phyloP scores from a whole-genome alignment of 1,140 invertebrate species.

The Bilobella aurantiaca region DNA sequence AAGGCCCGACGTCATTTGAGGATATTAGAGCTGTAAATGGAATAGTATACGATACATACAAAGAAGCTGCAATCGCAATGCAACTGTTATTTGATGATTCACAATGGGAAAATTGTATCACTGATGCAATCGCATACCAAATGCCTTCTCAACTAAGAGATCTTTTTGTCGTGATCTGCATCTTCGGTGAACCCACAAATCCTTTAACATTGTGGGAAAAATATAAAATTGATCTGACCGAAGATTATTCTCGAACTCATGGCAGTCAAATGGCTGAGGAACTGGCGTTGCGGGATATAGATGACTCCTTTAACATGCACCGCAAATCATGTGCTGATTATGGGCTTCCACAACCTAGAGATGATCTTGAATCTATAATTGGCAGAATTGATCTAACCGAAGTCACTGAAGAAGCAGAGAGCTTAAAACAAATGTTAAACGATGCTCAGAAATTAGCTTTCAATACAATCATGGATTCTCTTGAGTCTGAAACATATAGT shows the following conservation, averaged over 20 bases:
- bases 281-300: constrained; percentile 4
- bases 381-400: background rate
- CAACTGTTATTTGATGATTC: constrained; percentile 30
- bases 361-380: constrained; percentile 1
- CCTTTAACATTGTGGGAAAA: constrained; percentile 25
- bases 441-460: background rate
- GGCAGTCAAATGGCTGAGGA: background rate
- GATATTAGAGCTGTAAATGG: constrained; percentile 22
- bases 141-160: constrained; percentile 29
- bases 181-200: constrained; percentile 17
- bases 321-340: constrained; percentile 8
- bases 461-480: too few species aligned
- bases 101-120: constrained; percentile 29
- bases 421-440: background rate
- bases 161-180: constrained; percentile 36
- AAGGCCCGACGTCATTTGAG: constrained; percentile 22
- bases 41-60: constrained; percentile 15
- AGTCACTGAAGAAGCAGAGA: background rate
- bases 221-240: constrained; percentile 9
- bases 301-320: background rate
- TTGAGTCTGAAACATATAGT: too few species aligned
- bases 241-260: constrained; percentile 23
- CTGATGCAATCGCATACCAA: constrained; percentile 22
- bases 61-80: constrained; percentile 22
- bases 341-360: background rate